Conservation (phyloP, 1,140 invertebrate species). For the Philotrypesis tridentata region DNA sequence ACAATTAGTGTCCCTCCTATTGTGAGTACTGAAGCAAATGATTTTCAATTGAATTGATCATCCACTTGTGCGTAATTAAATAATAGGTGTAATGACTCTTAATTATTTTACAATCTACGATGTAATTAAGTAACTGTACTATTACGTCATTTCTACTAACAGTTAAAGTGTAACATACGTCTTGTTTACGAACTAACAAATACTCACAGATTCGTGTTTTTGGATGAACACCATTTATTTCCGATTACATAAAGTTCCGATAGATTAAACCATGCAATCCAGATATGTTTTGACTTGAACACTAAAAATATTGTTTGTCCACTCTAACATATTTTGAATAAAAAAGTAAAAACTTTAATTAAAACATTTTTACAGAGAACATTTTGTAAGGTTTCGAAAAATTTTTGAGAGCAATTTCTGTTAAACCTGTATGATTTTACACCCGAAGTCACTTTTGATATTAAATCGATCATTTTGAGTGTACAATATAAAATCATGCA, state of each 20-base stretch:
- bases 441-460: no score
- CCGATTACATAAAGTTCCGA: background rate
- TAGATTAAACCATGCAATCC: background rate
- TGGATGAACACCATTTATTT: background rate
- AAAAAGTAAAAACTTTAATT: background rate
- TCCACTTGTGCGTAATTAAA: conserved; percentile 4
- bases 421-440: no score
- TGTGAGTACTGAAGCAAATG: background rate
- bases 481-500: no score
- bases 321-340: background rate
- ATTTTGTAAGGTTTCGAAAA: no score
- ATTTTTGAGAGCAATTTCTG: no score
- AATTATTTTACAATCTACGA: conserved; percentile 5
- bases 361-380: no score
- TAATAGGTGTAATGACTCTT: background rate
- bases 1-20: conserved; percentile 4
- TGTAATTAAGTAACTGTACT: background rate
- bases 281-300: conserved; percentile 8
- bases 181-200: background rate
- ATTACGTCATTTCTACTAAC: background rate
- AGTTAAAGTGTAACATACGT: background rate
- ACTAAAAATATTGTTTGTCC: background rate
- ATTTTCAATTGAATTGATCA: conserved; percentile 21
- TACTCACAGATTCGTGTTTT: conserved; percentile 1
- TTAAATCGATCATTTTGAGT: no score